These are phyloP conservation scores for Drosophila longiperda DNA, from an alignment of 2,888 invertebrate genomes.

Conservation along the genomic window DNA sequence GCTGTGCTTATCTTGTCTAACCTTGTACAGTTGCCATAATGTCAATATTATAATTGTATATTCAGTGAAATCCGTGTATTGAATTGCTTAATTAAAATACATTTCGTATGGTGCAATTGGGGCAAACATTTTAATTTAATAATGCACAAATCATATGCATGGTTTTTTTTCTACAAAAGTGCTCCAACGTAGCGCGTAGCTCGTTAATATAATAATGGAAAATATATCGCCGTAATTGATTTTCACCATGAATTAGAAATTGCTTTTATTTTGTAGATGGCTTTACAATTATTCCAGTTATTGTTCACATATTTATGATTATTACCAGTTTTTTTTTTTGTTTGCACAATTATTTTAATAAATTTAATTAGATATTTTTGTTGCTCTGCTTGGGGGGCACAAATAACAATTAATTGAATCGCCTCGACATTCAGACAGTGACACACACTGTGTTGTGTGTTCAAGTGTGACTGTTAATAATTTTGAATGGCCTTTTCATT, in stretches of 20 bases:
- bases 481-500: constrained; percentile 53
- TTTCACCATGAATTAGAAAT: constrained; percentile 52
- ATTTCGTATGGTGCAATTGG: constrained; percentile 41
- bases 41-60: constrained; percentile 51
- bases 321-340: constrained; percentile 13
- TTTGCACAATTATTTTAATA: constrained; percentile 52
- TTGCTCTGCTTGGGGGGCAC: constrained; percentile 12
- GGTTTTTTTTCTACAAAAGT: constrained; percentile 12
- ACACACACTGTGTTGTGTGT: constrained; percentile 6
- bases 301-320: constrained; percentile 9
- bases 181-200: background rate
- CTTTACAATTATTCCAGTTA: constrained; percentile 20
- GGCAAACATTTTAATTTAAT: constrained; percentile 21
- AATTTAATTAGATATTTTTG: constrained; percentile 43
- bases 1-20: constrained; percentile 18
- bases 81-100: constrained; percentile 64
- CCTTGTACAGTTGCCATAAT: constrained; percentile 1
- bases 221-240: constrained; percentile 52
- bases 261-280: constrained; percentile 22
- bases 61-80: constrained; percentile 26
- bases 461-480: constrained; percentile 13
- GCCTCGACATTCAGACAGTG: constrained; percentile 14
- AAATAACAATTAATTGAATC: constrained; percentile 48
- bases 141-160: constrained; percentile 11
- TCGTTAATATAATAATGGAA: constrained; percentile 35